Evolutionary conservation across 1,140 invertebrate genomes (phyloP).

Genomic region (Heliconius hewitsoni): DNA sequence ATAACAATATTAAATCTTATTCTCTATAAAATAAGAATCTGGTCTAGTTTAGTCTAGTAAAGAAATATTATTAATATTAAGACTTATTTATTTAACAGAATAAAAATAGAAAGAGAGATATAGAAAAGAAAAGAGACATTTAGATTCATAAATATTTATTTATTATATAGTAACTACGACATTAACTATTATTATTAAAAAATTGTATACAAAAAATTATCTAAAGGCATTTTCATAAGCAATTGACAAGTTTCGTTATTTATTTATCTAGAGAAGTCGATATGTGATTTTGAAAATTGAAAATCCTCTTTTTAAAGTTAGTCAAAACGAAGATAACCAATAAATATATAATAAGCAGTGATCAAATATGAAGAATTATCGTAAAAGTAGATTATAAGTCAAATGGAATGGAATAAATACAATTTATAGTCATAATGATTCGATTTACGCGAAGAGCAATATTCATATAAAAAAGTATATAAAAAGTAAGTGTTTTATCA

Average conservation of each 20-base stretch:
- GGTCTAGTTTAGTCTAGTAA: no score
- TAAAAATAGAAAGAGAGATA: neutral
- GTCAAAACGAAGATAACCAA: neutral
- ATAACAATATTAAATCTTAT: no score
- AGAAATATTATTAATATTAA: no score
- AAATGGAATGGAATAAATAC: no score
- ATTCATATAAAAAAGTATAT: neutral
- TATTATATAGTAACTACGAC: neutral
- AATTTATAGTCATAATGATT: no score
- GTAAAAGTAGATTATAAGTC: no score
- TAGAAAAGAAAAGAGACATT: neutral
- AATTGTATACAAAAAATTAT: neutral
- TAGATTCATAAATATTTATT: neutral
- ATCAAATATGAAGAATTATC: no score
- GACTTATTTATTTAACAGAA: neutral
- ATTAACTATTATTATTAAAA: conserved; percentile 1
- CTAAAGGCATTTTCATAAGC: conserved; percentile 17
- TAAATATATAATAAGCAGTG: neutral
- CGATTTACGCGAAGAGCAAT: no score
- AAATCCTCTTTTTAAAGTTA: neutral
- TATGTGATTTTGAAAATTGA: neutral
- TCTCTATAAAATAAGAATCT: no score
- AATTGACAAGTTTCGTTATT: conserved; percentile 20
- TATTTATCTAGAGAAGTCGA: neutral
- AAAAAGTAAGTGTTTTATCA: no score